Evolutionary conservation across 2,797 vertebrate species (phyloP).

Genomic region (Parambassis ranga): DNA sequence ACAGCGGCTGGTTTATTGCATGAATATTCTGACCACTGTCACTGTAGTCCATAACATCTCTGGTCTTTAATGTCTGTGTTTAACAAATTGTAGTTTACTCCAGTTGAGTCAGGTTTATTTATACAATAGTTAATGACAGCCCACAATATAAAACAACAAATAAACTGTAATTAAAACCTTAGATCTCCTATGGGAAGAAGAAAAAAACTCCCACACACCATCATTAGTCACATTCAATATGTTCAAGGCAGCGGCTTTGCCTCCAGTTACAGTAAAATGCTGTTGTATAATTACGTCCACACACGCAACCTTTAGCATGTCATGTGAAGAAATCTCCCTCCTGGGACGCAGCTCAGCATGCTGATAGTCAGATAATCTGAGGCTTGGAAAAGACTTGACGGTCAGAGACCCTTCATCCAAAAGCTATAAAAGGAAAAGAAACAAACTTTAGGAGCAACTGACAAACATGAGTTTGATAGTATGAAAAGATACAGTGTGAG

Average conservation of each 20-base stretch:
- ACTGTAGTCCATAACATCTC: too few relatives aligned
- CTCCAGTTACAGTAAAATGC: conserved; percentile 13
- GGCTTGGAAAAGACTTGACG: not conserved
- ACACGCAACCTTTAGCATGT: conserved; percentile 49
- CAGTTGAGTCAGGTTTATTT: not conserved
- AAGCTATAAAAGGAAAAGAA: not conserved
- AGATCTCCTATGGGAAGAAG: not conserved
- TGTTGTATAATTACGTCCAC: conserved; percentile 46
- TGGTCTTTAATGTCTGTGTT: not conserved
- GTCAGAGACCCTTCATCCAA: not conserved
- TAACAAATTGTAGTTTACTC: not conserved
- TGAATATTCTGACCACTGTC: too few relatives aligned
- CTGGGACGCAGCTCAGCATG: conserved; percentile 1
- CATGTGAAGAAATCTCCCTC: conserved; percentile 20
- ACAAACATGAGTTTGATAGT: not conserved
- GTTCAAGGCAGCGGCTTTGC: conserved; percentile 29
- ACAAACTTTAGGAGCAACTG: not conserved
- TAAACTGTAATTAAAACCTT: not conserved
- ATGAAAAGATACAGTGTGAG: not conserved
- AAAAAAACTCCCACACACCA: not conserved
- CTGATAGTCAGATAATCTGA: conserved; percentile 32
- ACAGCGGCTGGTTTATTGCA: not conserved
- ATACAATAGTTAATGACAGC: not conserved
- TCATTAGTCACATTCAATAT: conserved; percentile 9
- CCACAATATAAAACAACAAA: not conserved